A percentile compares a stretch with the other conserved stretches of the same genome.
Evolutionary conservation across 2,888 invertebrate species (phyloP).

Genomic region (Lysandra bellargus): DNA sequence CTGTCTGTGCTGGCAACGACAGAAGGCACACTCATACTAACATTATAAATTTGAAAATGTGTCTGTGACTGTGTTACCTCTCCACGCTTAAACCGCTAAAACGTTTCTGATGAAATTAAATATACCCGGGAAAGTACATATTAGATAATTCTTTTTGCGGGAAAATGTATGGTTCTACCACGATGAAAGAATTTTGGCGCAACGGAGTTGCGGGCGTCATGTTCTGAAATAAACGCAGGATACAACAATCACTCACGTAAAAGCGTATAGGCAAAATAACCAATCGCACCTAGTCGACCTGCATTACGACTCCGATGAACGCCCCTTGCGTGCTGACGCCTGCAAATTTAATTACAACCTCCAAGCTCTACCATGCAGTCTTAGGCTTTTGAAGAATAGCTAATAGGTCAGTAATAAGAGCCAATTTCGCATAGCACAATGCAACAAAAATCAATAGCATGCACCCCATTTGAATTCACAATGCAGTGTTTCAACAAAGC

Average conservation of each 20-base stretch:
- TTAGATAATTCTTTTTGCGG: too few species aligned
- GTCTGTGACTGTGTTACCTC: too few species aligned
- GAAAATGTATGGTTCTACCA: too few species aligned
- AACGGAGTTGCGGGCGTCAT: too few species aligned
- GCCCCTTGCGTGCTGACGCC: slow-evolving; percentile 6
- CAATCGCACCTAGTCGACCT: background rate
- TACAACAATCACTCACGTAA: background rate
- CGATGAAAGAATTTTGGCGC: too few species aligned
- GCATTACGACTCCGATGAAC: background rate
- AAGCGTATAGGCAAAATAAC: background rate
- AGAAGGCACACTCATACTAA: background rate
- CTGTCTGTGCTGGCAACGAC: background rate
- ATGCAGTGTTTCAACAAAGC: slow-evolving; percentile 1
- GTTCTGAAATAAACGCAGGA: background rate
- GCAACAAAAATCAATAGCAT: background rate
- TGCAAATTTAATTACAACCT: slow-evolving; percentile 8
- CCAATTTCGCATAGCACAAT: background rate
- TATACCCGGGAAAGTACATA: too few species aligned
- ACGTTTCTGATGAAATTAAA: too few species aligned
- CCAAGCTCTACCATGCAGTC: slow-evolving; percentile 9
- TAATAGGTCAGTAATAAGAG: background rate
- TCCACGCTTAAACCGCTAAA: too few species aligned
- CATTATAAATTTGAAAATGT: too few species aligned
- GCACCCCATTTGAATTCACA: background rate
- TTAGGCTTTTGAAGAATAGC: background rate